These are phyloP conservation scores for Calameuta filiformis DNA, from an alignment of 2,888 invertebrate genomes.

Conservation along the genomic window DNA sequence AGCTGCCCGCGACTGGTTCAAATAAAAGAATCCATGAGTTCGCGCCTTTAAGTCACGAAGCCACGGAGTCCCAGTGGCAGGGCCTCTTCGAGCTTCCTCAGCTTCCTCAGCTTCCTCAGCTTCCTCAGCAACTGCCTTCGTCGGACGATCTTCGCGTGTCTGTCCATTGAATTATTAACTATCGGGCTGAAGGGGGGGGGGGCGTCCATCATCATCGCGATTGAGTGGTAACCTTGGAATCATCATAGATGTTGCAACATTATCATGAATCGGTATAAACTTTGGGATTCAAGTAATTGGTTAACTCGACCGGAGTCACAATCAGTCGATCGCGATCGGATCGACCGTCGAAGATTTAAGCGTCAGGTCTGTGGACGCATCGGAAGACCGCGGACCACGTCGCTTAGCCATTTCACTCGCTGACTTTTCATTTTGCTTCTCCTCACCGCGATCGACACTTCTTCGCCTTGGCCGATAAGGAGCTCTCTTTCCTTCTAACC, in stretches of 20 bases:
- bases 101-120: neutral
- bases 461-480: no score
- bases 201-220: constrained; percentile 26
- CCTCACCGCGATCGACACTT: no score
- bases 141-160: constrained; percentile 26
- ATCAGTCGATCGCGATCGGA: no score
- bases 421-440: no score
- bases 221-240: constrained; percentile 17
- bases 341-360: no score
- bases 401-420: no score
- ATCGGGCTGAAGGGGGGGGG: constrained; percentile 14
- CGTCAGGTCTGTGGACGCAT: neutral
- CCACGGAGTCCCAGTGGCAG: neutral
- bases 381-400: neutral
- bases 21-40: constrained; percentile 7
- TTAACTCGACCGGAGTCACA: neutral
- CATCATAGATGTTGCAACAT: no score
- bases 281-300: neutral
- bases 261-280: no score
- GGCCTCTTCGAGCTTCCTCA: neutral
- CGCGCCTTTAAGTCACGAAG: constrained; percentile 5
- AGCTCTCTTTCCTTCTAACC: no score
- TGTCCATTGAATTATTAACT: constrained; percentile 35
- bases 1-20: constrained; percentile 2
- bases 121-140: neutral